These are phyloP conservation scores for Caenorhabditis sulstoni DNA, from an alignment of 2,888 invertebrate species.

Conservation along the genomic window DNA sequence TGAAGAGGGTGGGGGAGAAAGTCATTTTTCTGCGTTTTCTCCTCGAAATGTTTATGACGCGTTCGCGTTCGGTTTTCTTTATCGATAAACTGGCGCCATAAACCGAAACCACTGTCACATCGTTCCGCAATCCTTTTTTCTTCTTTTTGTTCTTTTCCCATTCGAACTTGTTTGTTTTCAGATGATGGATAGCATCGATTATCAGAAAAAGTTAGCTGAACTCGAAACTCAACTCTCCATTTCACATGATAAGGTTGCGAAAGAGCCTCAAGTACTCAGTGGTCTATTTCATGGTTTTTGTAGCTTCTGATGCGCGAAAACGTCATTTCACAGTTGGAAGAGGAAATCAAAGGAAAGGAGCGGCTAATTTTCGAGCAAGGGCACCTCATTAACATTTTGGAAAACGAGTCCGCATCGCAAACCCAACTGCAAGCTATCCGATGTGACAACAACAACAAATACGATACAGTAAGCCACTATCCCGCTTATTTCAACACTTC, in stretches of 20 bases:
- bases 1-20: too few species aligned
- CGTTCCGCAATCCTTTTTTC: neutral
- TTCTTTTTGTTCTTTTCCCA: neutral
- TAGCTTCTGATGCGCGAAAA: conserved; percentile 64
- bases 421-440: conserved; percentile 55
- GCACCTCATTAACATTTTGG: conserved; percentile 66
- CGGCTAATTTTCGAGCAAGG: conserved; percentile 66
- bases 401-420: conserved; percentile 58
- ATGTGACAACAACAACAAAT: conserved; percentile 63
- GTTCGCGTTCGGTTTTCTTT: conserved; percentile 1
- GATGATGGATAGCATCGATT: conserved; percentile 57
- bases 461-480: conserved; percentile 58
- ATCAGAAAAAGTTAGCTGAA: conserved; percentile 35
- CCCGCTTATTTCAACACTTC: neutral
- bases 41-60: neutral
- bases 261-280: too few species aligned
- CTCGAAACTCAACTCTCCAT: conserved; percentile 57
- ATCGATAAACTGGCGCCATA: conserved; percentile 13
- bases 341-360: conserved; percentile 67
- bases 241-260: conserved; percentile 63
- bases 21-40: conserved; percentile 2
- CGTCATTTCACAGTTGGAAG: conserved; percentile 67
- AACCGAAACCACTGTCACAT: neutral
- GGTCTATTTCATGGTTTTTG: too few species aligned
- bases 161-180: conserved; percentile 9